These are phyloP conservation scores for Sitodiplosis mosellana DNA, from an alignment of 1,140 invertebrate species.

Conservation along the genomic window DNA sequence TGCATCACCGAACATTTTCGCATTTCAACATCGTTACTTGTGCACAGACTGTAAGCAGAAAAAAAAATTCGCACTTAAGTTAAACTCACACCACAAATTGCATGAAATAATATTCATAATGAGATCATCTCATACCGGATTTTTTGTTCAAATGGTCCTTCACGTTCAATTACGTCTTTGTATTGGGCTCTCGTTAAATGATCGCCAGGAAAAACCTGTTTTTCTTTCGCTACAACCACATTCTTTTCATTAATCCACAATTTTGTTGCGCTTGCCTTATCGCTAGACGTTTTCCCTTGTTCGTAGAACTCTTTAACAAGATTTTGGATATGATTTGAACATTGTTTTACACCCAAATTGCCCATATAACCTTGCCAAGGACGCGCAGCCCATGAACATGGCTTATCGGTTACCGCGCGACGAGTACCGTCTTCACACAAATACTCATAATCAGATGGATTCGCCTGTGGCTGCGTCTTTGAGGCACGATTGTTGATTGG, in stretches of 20 bases:
- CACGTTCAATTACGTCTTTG: conserved; percentile 55
- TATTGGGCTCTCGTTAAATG: conserved; percentile 54
- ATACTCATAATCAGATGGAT: conserved; percentile 44
- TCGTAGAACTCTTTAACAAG: conserved; percentile 20
- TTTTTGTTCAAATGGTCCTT: conserved; percentile 19
- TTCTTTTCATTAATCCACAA: conserved; percentile 33
- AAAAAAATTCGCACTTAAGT: not conserved
- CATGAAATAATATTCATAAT: not conserved
- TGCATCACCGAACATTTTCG: conserved; percentile 46
- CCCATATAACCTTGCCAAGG: conserved; percentile 60
- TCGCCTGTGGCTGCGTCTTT: conserved; percentile 16
- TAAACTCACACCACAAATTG: not conserved
- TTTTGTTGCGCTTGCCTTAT: conserved; percentile 22
- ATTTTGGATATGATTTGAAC: conserved; percentile 17
- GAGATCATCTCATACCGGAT: not conserved
- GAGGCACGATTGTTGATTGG: not conserved
- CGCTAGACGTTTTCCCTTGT: conserved; percentile 17
- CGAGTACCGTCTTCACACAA: conserved; percentile 67
- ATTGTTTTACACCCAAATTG: conserved; percentile 34
- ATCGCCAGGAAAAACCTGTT: conserved; percentile 37
- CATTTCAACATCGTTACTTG: conserved; percentile 35
- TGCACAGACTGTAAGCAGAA: conserved; percentile 36
- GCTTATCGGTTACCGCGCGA: conserved; percentile 39
- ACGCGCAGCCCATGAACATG: conserved; percentile 57
- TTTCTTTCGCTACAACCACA: conserved; percentile 35